Base-by-base conservation (phyloP, 2,888 invertebrate genomes). In the Himalopsyche japonica region DNA sequence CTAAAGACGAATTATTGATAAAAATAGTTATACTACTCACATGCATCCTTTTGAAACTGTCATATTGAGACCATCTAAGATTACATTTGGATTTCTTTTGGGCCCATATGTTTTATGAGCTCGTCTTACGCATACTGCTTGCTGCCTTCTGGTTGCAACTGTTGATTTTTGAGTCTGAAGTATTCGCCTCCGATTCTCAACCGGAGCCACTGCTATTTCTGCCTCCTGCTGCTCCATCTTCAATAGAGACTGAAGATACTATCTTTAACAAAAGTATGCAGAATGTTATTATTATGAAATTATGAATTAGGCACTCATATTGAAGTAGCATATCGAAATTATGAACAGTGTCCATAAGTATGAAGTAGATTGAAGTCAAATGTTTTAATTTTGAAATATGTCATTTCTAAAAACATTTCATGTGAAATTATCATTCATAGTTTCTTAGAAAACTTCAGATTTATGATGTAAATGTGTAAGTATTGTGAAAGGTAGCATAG, bases 21-120 rank as follows among this genome's bases (percentile, higher is more conserved):
- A 18, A 15, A 76, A 79, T 24, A 12, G 30, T 30, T 8, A 20
- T 49, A 4, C 30, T 20, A 94, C 95, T 95, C 92, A 97, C 97
- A 97, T 97, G 78, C 95, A 92, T 81, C 97, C 97, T 89, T 97
- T 97, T 30, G 97, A 96, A 76, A 98, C 98, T 24, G 97, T 97
- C 96, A 98, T 97, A 89, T 97, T 97, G 82, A 98, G 93, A 32
- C 96, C 96, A 89, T 97, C 97, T 82, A 98, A 92, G 57, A 98
- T 96, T 47, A 97, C 93, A 88, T 96, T 95, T 0, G 96, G 96
- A 89, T 94, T 96, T 88, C 94, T 95, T 87, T 95, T 94, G 4
- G 95, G 92, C 7, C 98, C 98, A 89, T 98, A 98, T 89, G 94
- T 94, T 91, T 98, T 98, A 89, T 94, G 95, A 0, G 98, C 97